Evolutionary conservation across 2,888 invertebrate genomes (phyloP), one percentile per base, ranked within the genome.

Genomic region (Neoitamus cyanurus): DNA sequence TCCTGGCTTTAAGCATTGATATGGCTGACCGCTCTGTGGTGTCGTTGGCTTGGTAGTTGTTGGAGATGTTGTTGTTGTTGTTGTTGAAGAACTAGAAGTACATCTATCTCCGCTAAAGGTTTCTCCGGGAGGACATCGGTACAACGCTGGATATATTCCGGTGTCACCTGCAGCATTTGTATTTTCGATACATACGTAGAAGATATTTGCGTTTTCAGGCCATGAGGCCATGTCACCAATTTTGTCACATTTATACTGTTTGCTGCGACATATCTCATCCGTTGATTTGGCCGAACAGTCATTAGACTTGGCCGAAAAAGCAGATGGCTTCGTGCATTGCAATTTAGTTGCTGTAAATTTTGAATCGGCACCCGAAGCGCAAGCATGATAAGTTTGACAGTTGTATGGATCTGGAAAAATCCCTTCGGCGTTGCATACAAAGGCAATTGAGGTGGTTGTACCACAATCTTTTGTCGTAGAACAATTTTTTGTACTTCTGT

Each of bases 251-350:
- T 42, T 30, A 48, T 31, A 83, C 31, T 83, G 83, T 15, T 20
- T 28, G 1, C n/a, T 42, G 9, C 30, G 31, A 42, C 83, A 83
- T 30, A 83, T 48, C 20, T 25, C 48, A 48, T 73, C 73, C 46
- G 30, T 3, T 11, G 15, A 30, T 3, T 25, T 58, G 0, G 30
- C 28, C 1, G 73, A 46, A 31, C 83, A 83, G 5, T 72, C 72
- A 30, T 30, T 46, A n/a, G 83, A 46, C 1, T 31, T 73, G 1
- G 25, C n/a, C 20, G 83, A 83, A 48, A 83, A 83, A 0, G 83
- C 83, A 0, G 87, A 15, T 4, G 73, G 73, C 31, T 31, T 73
- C 7, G 86, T 3, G 88, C 89, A 31, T 87, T 88, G 83, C 87
- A 48, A 28, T 20, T 31, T 77, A 0, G 13, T 77, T 25, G 25